Percentiles rank a stretch among this genome's conserved stretches.
Evolutionary conservation across 2,797 vertebrate genomes (phyloP).

Genomic region (Epinephelus awoara): DNA sequence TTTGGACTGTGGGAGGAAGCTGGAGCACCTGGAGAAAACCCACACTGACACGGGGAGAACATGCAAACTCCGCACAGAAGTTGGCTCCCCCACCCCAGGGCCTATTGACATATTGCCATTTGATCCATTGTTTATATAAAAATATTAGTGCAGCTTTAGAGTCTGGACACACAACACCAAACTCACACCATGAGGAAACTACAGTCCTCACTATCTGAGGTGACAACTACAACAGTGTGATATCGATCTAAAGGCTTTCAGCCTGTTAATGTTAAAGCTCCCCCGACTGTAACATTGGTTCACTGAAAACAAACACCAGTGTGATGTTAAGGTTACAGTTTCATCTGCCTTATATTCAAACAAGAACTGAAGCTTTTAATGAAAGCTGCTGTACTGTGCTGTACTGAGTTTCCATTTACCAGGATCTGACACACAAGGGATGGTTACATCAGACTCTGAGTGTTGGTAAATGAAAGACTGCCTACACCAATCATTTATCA

Average conservation of each 20-base stretch:
- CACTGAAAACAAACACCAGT: background rate
- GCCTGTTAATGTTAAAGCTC: slow-evolving; percentile 9
- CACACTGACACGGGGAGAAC: too few species aligned
- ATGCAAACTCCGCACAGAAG: too few species aligned
- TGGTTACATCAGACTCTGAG: slow-evolving; percentile 53
- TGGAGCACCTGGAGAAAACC: too few species aligned
- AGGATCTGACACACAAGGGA: slow-evolving; percentile 57
- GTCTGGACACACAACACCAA: background rate
- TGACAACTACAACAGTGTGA: slow-evolving; percentile 23
- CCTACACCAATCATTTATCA: slow-evolving; percentile 50
- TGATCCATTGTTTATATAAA: background rate
- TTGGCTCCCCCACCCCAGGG: too few species aligned
- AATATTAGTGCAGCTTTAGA: slow-evolving; percentile 1
- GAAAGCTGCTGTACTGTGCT: slow-evolving; percentile 20
- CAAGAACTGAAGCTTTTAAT: slow-evolving; percentile 19
- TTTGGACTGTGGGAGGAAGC: too few species aligned
- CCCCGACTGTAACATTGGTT: background rate
- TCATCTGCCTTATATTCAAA: slow-evolving; percentile 21
- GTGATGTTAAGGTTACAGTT: slow-evolving; percentile 14
- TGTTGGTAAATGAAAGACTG: slow-evolving; percentile 53
- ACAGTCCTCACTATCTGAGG: background rate
- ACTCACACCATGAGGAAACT: slow-evolving; percentile 4
- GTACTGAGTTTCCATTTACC: slow-evolving; percentile 40
- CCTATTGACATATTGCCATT: too few species aligned
- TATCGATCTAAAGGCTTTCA: slow-evolving; percentile 30